These are phyloP conservation scores for Dryadula phaetusa DNA, from an alignment of 2,888 invertebrate genomes.

Conservation along the genomic window DNA sequence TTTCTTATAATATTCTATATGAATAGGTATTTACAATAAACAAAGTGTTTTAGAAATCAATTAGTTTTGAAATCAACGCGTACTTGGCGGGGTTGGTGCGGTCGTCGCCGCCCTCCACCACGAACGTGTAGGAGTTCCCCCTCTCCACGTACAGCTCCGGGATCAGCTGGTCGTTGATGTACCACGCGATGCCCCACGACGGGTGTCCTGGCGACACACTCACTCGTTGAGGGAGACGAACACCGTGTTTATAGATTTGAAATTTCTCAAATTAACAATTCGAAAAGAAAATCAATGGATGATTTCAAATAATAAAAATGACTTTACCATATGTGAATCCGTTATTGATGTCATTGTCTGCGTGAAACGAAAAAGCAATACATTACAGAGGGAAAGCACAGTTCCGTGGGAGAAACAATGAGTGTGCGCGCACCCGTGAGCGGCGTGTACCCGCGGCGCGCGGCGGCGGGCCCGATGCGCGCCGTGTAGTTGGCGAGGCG, in stretches of 20 bases:
- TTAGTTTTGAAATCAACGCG: constrained; percentile 40
- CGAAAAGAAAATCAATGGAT: no score
- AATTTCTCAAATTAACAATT: no score
- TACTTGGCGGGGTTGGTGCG: constrained; percentile 90
- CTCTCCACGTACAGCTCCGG: constrained; percentile 95
- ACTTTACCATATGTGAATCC: constrained; percentile 70
- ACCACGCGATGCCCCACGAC: constrained; percentile 97
- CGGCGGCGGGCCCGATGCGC: constrained; percentile 93
- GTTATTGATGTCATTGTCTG: constrained; percentile 74
- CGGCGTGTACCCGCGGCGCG: constrained; percentile 91
- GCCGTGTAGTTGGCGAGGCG: constrained; percentile 87
- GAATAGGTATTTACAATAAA: no score
- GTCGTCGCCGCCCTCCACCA: constrained; percentile 94
- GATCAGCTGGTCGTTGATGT: constrained; percentile 94
- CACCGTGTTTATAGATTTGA: not conserved
- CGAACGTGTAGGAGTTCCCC: constrained; percentile 93
- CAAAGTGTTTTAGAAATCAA: no score
- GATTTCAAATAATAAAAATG: constrained; percentile 5
- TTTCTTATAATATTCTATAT: no score
- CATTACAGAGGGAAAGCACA: no score
- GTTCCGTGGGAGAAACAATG: no score
- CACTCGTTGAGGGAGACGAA: no score
- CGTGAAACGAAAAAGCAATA: constrained; percentile 57
- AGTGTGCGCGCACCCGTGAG: no score
- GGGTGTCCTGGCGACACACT: constrained; percentile 89